phyloP scores from a whole-genome alignment of 1,140 invertebrate species.

The Calephelis virginiensis region DNA sequence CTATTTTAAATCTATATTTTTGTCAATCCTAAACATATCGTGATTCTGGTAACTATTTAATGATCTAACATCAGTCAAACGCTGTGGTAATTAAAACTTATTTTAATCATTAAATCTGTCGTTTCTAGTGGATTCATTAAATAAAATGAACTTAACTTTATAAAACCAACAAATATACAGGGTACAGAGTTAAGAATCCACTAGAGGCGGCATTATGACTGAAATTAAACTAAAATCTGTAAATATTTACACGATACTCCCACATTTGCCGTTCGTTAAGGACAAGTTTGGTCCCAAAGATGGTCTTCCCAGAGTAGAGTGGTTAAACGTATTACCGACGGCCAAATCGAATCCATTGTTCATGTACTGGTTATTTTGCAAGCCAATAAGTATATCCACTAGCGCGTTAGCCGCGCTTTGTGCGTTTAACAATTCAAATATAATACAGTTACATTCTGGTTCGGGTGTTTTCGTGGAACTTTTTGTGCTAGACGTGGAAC shows the following conservation, averaged over 20 bases:
- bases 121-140: conserved; percentile 5
- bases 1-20: conserved; percentile 19
- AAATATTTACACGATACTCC: conserved; percentile 59
- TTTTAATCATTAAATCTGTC: background rate
- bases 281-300: conserved; percentile 51
- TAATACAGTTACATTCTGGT: conserved; percentile 69
- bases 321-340: conserved; percentile 32
- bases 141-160: background rate
- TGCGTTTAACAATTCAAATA: conserved; percentile 68
- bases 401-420: conserved; percentile 68
- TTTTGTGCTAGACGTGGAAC: conserved; percentile 56
- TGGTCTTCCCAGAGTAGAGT: conserved; percentile 44
- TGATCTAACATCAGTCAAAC: conserved; percentile 3
- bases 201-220: background rate
- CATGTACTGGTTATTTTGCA: conserved; percentile 71
- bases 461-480: conserved; percentile 53
- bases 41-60: conserved; percentile 25
- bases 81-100: conserved; percentile 11
- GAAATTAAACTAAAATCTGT: conserved; percentile 24
- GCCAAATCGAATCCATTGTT: conserved; percentile 47
- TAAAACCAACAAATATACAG: background rate
- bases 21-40: conserved; percentile 22
- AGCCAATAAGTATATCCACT: conserved; percentile 64
- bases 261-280: conserved; percentile 66
- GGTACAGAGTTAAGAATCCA: background rate